Percentiles rank a stretch among this genome's conserved stretches.
Conservation (phyloP, 2,113 vertebrate genomes). For the Gorilla gorilla region DNA sequence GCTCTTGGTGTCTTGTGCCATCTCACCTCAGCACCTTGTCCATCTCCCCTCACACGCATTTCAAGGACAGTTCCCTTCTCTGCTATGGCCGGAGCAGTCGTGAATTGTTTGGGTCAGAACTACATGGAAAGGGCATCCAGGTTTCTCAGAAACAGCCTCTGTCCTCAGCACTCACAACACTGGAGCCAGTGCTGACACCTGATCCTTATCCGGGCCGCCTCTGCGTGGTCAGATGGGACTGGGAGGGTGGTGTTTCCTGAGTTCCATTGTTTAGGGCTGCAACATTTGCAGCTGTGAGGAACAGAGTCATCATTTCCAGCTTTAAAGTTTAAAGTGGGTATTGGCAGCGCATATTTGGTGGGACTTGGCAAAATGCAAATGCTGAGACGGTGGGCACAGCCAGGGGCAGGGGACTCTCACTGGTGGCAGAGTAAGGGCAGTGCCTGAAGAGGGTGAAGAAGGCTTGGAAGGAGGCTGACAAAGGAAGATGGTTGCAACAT, state of each 20-base stretch:
- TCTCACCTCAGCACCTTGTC: background rate
- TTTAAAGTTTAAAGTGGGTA: background rate
- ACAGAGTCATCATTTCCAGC: background rate
- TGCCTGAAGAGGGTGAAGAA: background rate
- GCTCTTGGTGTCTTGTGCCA: background rate
- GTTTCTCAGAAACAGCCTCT: background rate
- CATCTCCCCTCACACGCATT: background rate
- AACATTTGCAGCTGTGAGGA: slow-evolving; percentile 33
- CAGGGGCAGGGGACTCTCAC: too few relatives aligned
- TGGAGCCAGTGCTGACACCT: background rate
- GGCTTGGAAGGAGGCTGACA: background rate
- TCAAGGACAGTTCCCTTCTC: slow-evolving; percentile 5
- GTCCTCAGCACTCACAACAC: accelerated
- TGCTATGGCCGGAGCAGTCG: background rate
- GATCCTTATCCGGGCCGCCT: background rate
- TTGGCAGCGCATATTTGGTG: background rate
- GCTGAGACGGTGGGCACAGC: background rate
- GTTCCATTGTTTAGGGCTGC: slow-evolving; percentile 7
- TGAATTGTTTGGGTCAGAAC: background rate
- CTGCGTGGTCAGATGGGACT: background rate
- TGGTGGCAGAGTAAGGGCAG: background rate
- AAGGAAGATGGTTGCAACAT: background rate
- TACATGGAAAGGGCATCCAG: background rate
- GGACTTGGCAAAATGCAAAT: background rate
- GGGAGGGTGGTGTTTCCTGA: background rate